Percentiles rank a stretch among this genome's conserved stretches.
phyloP scores from a whole-genome alignment of 2,113 vertebrate species.

The Periophthalmus modestus region DNA sequence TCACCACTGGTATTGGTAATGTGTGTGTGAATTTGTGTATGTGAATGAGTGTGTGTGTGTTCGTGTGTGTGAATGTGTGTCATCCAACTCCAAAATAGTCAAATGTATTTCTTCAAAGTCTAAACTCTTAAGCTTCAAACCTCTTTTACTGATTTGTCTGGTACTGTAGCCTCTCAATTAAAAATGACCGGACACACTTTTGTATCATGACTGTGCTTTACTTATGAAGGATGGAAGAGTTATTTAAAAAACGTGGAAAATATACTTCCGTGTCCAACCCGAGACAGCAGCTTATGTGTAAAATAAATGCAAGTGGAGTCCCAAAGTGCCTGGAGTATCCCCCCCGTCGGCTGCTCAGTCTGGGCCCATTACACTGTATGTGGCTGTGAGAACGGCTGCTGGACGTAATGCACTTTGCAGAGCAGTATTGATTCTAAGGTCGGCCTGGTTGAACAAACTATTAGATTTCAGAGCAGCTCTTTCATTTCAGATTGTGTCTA shows the following conservation, averaged over 20 bases:
- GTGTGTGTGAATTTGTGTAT: too few species aligned
- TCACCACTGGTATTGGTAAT: too few species aligned
- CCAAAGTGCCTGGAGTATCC: neutral
- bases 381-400: conserved; percentile 18
- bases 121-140: too few species aligned
- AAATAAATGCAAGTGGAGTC: conserved; percentile 12
- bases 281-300: conserved; percentile 6
- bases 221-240: too few species aligned
- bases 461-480: conserved; percentile 39
- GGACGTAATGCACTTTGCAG: conserved; percentile 23
- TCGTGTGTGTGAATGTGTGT: too few species aligned
- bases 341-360: neutral
- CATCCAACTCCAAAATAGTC: too few species aligned
- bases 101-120: too few species aligned
- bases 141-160: too few species aligned
- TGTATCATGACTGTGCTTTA: too few species aligned
- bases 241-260: neutral
- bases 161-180: too few species aligned
- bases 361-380: conserved; percentile 17
- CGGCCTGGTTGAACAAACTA: conserved; percentile 46
- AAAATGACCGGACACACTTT: too few species aligned
- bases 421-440: conserved; percentile 52
- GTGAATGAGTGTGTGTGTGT: too few species aligned
- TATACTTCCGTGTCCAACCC: neutral
- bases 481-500: conserved; percentile 38